Conservation (phyloP, 1,140 invertebrate genomes). For the Polyergus mexicanus region DNA sequence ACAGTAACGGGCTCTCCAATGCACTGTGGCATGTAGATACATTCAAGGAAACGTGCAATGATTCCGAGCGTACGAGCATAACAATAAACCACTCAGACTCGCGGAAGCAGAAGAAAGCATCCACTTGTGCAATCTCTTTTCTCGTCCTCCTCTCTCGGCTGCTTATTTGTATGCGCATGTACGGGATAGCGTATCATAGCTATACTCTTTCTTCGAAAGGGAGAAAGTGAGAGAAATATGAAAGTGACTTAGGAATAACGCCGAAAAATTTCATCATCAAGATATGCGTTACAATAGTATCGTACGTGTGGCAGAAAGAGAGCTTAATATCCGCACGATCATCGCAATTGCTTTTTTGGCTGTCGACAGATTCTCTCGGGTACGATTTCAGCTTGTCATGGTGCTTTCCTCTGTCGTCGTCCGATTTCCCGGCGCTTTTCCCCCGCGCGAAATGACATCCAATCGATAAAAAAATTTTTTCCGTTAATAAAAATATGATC, state of each 20-base stretch:
- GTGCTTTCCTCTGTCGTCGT: not conserved
- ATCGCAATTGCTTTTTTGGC: slow-evolving; percentile 21
- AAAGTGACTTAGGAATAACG: slow-evolving; percentile 25
- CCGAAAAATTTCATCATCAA: slow-evolving; percentile 26
- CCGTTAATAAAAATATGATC: slow-evolving; percentile 14
- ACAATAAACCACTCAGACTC: slow-evolving; percentile 71
- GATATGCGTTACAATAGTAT: slow-evolving; percentile 8
- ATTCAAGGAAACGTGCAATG: slow-evolving; percentile 45
- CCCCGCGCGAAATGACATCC: not conserved
- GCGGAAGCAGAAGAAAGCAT: slow-evolving; percentile 69
- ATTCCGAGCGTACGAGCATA: slow-evolving; percentile 71
- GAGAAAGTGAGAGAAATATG: not conserved
- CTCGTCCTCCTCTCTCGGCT: slow-evolving; percentile 9
- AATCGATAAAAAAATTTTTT: slow-evolving; percentile 16
- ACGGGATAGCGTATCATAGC: not conserved
- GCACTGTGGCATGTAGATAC: not conserved
- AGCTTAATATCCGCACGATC: slow-evolving; percentile 24
- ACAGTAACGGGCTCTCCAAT: not conserved
- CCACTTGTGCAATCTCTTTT: slow-evolving; percentile 55
- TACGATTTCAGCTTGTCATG: not conserved
- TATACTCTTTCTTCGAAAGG: not conserved
- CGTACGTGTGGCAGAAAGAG: not conserved
- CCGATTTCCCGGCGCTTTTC: slow-evolving; percentile 15
- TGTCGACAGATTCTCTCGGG: not conserved
- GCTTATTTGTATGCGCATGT: not conserved